Evolutionary conservation across 2,888 invertebrate genomes (phyloP).

Genomic region (Dorcus hopei): DNA sequence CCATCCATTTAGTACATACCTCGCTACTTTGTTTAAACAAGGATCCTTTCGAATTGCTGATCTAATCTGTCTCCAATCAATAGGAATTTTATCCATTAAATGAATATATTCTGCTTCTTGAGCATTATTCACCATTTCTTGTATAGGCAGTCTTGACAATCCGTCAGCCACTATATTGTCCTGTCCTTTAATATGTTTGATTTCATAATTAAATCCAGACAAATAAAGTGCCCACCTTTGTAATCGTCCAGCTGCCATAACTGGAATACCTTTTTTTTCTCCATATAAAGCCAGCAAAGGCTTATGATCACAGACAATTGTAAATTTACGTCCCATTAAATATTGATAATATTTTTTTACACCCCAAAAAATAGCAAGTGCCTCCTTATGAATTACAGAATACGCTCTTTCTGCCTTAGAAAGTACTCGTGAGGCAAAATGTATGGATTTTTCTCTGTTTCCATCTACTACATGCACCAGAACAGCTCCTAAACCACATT

Average conservation of each 20-base stretch:
- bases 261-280: slow-evolving; percentile 33
- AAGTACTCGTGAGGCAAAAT: slow-evolving; percentile 31
- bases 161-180: slow-evolving; percentile 14
- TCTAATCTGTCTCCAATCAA: too few species aligned
- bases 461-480: slow-evolving; percentile 28
- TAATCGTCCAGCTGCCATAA: slow-evolving; percentile 37
- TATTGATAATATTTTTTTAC: slow-evolving; percentile 37
- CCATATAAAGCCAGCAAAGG: slow-evolving; percentile 34
- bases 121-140: too few species aligned
- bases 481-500: slow-evolving; percentile 30
- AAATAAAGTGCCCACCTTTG: slow-evolving; percentile 34
- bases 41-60: too few species aligned
- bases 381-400: slow-evolving; percentile 35
- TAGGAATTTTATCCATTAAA: too few species aligned
- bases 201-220: slow-evolving; percentile 19
- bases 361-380: slow-evolving; percentile 37
- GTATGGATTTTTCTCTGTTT: slow-evolving; percentile 23
- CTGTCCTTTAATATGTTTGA: slow-evolving; percentile 18
- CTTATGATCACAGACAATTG: slow-evolving; percentile 35
- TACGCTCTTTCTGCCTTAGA: slow-evolving; percentile 34
- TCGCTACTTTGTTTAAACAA: too few species aligned
- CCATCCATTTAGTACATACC: too few species aligned
- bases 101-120: too few species aligned
- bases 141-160: too few species aligned
- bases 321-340: slow-evolving; percentile 34